phyloP scores from a whole-genome alignment of 2,888 invertebrate species.

The Oegoconia quadripuncta region DNA sequence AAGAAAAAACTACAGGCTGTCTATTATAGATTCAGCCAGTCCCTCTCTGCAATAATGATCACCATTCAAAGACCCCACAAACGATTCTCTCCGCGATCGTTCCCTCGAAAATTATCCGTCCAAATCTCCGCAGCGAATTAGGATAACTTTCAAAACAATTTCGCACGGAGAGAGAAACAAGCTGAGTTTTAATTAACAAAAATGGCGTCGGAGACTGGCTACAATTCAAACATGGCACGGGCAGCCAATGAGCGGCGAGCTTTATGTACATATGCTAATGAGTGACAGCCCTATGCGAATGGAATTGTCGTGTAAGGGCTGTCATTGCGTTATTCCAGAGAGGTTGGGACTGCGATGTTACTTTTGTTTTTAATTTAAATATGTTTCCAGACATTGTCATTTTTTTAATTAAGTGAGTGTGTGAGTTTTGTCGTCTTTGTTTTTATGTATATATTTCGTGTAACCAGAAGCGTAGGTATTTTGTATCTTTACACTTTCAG shows the following conservation, averaged over 20 bases:
- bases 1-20: too few species aligned
- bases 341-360: conserved; percentile 46
- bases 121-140: conserved; percentile 14
- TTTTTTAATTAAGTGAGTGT: conserved; percentile 11
- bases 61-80: too few species aligned
- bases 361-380: conserved; percentile 47
- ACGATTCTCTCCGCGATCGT: background rate
- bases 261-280: conserved; percentile 75
- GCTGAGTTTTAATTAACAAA: conserved; percentile 66
- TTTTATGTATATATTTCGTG: background rate
- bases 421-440: background rate
- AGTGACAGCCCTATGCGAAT: conserved; percentile 69
- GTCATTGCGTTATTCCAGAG: conserved; percentile 56
- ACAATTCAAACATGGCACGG: conserved; percentile 55
- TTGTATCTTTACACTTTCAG: too few species aligned
- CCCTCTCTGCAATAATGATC: too few species aligned
- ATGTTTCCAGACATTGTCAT: conserved; percentile 29
- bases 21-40: too few species aligned
- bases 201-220: conserved; percentile 60
- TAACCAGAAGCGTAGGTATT: too few species aligned
- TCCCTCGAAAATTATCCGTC: background rate
- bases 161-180: conserved; percentile 38
- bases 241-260: conserved; percentile 53
- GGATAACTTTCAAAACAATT: conserved; percentile 50
- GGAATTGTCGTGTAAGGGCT: conserved; percentile 75